Conservation (phyloP, 2,113 vertebrate genomes). For the Theristicus caerulescens region DNA sequence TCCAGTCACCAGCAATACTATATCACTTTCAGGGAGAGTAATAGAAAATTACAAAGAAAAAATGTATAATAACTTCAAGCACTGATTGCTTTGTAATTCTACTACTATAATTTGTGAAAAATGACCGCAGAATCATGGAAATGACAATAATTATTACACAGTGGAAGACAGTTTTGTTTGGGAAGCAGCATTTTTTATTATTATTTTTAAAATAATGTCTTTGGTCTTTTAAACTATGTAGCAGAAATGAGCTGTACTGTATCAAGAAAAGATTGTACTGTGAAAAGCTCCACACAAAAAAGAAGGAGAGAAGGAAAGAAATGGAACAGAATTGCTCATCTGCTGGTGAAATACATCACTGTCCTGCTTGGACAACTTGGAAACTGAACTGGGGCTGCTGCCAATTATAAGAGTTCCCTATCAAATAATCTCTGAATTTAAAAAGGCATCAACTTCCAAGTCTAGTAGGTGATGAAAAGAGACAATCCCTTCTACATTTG, state of each 20-base stretch:
- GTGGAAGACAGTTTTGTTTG: background rate
- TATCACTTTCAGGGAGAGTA: background rate
- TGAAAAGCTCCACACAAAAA: background rate
- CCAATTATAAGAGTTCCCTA: background rate
- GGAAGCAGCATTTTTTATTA: background rate
- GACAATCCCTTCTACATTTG: background rate
- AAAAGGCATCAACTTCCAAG: background rate
- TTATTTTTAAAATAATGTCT: background rate
- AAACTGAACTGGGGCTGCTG: background rate
- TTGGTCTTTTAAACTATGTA: background rate
- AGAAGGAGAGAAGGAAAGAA: background rate
- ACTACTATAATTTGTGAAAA: background rate
- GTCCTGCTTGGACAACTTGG: background rate
- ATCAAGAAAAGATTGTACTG: background rate
- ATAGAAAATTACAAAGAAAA: conserved; percentile 4
- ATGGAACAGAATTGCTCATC: background rate
- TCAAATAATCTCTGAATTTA: background rate
- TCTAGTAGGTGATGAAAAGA: background rate
- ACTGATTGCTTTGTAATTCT: conserved; percentile 2
- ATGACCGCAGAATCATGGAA: background rate
- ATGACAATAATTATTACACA: background rate
- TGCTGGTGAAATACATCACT: background rate
- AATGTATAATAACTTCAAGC: background rate
- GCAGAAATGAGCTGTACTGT: background rate
- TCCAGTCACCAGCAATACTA: background rate